Evolutionary conservation across 1,140 invertebrate species (phyloP), one percentile per base, ranked within the genome.

Genomic region (Drosophila nasuta): DNA sequence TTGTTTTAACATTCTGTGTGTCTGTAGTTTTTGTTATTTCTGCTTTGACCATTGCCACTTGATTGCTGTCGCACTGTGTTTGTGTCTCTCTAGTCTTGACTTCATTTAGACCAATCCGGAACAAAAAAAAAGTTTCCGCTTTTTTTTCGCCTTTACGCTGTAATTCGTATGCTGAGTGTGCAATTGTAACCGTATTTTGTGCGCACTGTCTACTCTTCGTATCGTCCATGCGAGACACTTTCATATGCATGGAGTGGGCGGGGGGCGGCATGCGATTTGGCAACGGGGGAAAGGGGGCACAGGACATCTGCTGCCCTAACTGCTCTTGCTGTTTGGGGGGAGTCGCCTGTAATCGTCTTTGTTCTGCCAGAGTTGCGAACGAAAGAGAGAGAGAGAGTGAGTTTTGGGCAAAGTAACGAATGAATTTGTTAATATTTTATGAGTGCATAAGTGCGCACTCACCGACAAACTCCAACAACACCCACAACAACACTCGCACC

Each of bases 351-450:
- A 88, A 88, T 89, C 85, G 81, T 88, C 81, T 88, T 89, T 85
- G 85, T 89, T 77, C 81, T 77, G 78, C 6, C 67, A 60, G 69
- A 78, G 75, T 89, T 85, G 78, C 78, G 81, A 89, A 25, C 20
- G 20, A 25, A 25, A 4, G 20, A 25, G 20, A 25, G 3, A 20
- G 20, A 25, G 20, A 25, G 20, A 25, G 20, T 25, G 85, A 78
- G 85, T 81, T 89, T 89, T 79, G 75, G 81, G 81, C 75, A 90
- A 90, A 90, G 85, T 89, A 89, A 89, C 85, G 85, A 89, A 89
- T 89, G 85, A 89, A 89, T 89, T 89, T 89, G 85, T 89, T 89
- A 89, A 89, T 89, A 89, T 89, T 89, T 89, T 90, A 89, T 89
- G 85, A 89, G 85, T 81, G 81, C 81, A 89, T 89, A 89, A 89